Conservation (phyloP, 2,113 vertebrate species). For the Cheilinus undulatus region DNA sequence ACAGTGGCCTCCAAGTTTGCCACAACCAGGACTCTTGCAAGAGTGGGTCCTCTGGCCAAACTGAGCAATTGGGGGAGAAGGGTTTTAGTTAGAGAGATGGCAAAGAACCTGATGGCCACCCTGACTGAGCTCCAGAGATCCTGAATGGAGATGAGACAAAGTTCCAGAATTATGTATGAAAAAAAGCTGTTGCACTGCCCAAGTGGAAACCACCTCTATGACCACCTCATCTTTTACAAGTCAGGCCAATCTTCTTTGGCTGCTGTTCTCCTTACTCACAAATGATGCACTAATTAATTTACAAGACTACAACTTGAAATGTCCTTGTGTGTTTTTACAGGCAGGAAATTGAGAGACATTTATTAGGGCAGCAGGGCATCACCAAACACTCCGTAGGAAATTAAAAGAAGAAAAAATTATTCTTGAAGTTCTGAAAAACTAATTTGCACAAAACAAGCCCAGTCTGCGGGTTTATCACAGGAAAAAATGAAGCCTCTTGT, state of each 20-base stretch:
- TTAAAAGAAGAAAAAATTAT: constrained; percentile 9
- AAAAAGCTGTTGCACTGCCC: too few relatives aligned
- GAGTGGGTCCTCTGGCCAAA: too few relatives aligned
- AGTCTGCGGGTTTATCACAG: constrained; percentile 20
- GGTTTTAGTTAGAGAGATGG: too few relatives aligned
- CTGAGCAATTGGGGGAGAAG: too few relatives aligned
- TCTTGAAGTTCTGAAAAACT: constrained; percentile 40
- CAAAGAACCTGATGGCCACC: too few relatives aligned
- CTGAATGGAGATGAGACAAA: too few relatives aligned
- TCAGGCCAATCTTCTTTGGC: neutral
- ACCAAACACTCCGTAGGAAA: constrained; percentile 27
- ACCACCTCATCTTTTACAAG: too few relatives aligned
- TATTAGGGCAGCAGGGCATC: neutral
- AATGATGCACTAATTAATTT: neutral
- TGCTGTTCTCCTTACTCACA: neutral
- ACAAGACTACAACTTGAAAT: neutral
- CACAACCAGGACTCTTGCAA: too few relatives aligned
- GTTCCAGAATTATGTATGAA: too few relatives aligned
- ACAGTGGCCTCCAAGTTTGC: too few relatives aligned
- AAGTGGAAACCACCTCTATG: too few relatives aligned
- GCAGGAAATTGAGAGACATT: constrained; percentile 47
- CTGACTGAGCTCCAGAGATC: too few relatives aligned
- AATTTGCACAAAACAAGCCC: constrained; percentile 65
- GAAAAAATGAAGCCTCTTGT: constrained; percentile 22
- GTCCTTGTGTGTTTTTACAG: constrained; percentile 2